Base-by-base conservation (phyloP, 2,888 invertebrate species). In the Sialis fuliginosa region DNA sequence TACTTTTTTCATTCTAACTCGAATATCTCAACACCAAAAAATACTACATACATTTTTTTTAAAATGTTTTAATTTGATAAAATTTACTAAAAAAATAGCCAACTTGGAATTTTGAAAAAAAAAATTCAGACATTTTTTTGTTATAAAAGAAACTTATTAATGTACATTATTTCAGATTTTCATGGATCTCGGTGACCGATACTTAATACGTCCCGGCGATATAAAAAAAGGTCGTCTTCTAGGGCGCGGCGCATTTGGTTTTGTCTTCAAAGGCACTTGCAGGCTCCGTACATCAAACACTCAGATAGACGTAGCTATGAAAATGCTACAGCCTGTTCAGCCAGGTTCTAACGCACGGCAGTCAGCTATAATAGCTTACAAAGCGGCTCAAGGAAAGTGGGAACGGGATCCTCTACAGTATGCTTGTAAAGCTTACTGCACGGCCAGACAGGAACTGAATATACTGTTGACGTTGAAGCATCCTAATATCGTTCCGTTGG, bases 201-300 rank as follows among this genome's bases (percentile, higher is more conserved):
- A 83, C 54, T 73, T 91, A 7, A 84, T 96, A 9, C 79, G 81
- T 53, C 79, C 86, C 50, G 87, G 89, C 50, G 80, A 83, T 55
- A 77, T 98, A 4, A 76, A 80, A 41, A 73, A 85, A 48, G 81
- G 81, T 0, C 72, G 77, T 1, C 66, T 88, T 45, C 71, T 92
- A 34, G 97, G 97, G 0, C 79, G 95, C n/a, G 98, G 98, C 2
- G 95, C 96, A 0, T 98, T 97, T 69, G 97, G 97, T 3, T 93
- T 96, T 56, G 98, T 98, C 6, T 91, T 92, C 62, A 77, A 82
- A 56, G 91, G 85, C 1, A 71, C 71, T 5, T 84, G 81, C 62
- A 77, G 77, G 52, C 61, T 73, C 42, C 67, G 75, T 41, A 70
- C 71, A 6, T 67, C 71, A 2, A 70, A 73, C 45, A 64, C 67